Evolutionary conservation across 2,888 invertebrate genomes (phyloP), one percentile per base, ranked within the genome.

Genomic region (Orthosia incerta): DNA sequence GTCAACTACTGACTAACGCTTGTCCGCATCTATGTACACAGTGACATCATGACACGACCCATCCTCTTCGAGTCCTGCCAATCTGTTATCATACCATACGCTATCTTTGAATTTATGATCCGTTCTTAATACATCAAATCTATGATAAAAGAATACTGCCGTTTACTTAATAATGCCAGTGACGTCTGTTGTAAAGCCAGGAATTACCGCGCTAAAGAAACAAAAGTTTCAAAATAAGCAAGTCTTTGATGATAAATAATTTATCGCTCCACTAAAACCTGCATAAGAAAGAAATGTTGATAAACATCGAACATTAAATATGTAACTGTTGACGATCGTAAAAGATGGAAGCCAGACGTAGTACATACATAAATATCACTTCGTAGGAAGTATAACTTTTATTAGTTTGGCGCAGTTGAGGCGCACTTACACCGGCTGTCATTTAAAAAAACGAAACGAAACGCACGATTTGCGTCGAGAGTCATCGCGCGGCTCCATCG

Each of bases 241-340:
- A 91, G 90, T 92, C 95, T 96, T 96, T 96, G 96, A 96, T 94
- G 96, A 95, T 94, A 95, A 94, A 95, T 96, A 95, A 96, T 96
- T 96, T 96, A 96, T 92, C 88, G 93, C 94, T 71, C 88, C 95
- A 95, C 94, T 96, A 96, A 95, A 96, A 95, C 94, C 94, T 95
- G 95, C 93, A 95, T 95, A 95, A 96, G 95, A 96, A 96, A 96
- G 94, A 96, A 95, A 94, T 96, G 96, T 96, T 96, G 95, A 96
- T 96, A 96, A 96, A 96, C 96, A 96, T 95, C 94, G 95, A 94
- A 94, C 95, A 95, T 95, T 95, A 95, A 95, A 95, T 95, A 96
- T 96, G 95, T 95, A 96, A 96, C 96, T 95, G 95, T 95, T 95
- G 95, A 94, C 92, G 93, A 95, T 95, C 95, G 89, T 96, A 95